Percentiles rank a stretch among this genome's conserved stretches.
phyloP scores from a whole-genome alignment of 2,113 vertebrate genomes.

The Scatophagus argus region DNA sequence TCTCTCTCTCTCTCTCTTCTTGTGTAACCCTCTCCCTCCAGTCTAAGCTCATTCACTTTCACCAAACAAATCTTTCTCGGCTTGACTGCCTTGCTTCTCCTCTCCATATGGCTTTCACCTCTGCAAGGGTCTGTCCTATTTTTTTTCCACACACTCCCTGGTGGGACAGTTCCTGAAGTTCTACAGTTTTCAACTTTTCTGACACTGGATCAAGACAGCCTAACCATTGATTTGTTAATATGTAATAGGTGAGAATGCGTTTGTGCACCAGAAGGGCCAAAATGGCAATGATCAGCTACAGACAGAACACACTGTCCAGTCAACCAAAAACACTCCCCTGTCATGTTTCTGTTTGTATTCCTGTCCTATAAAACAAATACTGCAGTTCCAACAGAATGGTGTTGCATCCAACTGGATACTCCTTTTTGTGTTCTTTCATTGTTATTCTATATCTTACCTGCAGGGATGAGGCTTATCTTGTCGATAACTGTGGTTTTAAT shows the following conservation, averaged over 20 bases:
- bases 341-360: conserved; percentile 39
- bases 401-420: conserved; percentile 8
- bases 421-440: background rate
- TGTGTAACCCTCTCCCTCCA: conserved; percentile 31
- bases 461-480: conserved; percentile 20
- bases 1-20: conserved; percentile 25
- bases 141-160: conserved; percentile 13
- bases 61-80: conserved; percentile 49
- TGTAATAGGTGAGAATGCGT: background rate
- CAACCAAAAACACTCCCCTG: conserved; percentile 29
- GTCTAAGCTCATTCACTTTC: conserved; percentile 49
- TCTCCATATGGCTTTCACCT: conserved; percentile 26
- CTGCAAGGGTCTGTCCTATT: conserved; percentile 6
- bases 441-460: conserved; percentile 16
- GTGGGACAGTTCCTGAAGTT: conserved; percentile 40
- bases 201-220: background rate
- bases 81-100: conserved; percentile 9
- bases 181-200: conserved; percentile 21
- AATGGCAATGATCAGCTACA: background rate
- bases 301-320: conserved; percentile 28
- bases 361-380: conserved; percentile 38
- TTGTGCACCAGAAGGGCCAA: conserved; percentile 1
- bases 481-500: conserved; percentile 33
- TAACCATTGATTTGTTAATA: conserved; percentile 17
- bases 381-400: conserved; percentile 20